Conservation (phyloP, 2,113 vertebrate genomes). For the Hippoglossus stenolepis region DNA sequence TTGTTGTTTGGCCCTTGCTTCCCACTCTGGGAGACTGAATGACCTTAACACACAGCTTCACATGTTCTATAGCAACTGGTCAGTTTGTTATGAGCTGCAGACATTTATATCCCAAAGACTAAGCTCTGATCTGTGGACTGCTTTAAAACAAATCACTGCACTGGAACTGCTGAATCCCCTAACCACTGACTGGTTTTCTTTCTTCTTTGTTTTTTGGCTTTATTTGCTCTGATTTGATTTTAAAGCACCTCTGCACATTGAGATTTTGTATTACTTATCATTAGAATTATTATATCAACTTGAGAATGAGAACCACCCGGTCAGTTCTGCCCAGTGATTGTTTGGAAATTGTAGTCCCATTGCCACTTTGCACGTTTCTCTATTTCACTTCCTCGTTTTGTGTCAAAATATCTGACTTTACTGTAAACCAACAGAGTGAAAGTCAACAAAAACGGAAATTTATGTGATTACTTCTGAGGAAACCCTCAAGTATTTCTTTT, state of each 20-base stretch:
- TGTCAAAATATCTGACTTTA: constrained; percentile 52
- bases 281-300: too few species aligned
- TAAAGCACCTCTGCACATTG: not conserved
- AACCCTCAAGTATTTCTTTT: too few species aligned
- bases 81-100: constrained; percentile 27
- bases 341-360: not conserved
- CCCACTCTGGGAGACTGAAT: constrained; percentile 19
- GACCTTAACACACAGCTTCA: constrained; percentile 33
- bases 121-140: constrained; percentile 23
- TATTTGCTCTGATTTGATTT: not conserved
- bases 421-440: constrained; percentile 43
- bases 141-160: constrained; percentile 29
- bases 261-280: too few species aligned
- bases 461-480: not conserved
- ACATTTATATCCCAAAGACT: constrained; percentile 16
- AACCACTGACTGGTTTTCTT: not conserved
- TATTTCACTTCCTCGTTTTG: constrained; percentile 59
- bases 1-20: constrained; percentile 46
- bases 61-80: constrained; percentile 34
- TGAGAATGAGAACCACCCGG: too few species aligned
- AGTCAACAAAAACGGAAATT: constrained; percentile 12
- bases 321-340: not conserved
- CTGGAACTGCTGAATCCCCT: constrained; percentile 24
- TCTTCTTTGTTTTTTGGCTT: not conserved
- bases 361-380: constrained; percentile 29